Evolutionary conservation across 2,113 vertebrate species (phyloP).

Genomic region (Turnix velox): DNA sequence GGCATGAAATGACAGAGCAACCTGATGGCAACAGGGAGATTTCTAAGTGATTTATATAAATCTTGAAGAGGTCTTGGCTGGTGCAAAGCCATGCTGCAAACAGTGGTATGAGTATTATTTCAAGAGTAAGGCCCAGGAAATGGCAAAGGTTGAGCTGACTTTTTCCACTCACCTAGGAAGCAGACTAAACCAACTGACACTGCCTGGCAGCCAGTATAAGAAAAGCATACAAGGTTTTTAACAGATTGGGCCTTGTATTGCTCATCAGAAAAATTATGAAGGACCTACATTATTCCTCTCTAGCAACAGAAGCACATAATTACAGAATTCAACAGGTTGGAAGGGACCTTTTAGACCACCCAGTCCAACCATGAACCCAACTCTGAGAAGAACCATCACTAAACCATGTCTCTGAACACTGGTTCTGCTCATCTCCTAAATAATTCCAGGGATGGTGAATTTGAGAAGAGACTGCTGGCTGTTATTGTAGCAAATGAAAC

Average conservation of each 20-base stretch:
- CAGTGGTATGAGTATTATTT: not conserved
- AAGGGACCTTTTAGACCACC: no score
- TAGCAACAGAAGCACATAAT: not conserved
- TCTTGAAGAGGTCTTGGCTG: not conserved
- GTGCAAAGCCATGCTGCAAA: not conserved
- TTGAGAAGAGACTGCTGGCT: not conserved
- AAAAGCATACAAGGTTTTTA: not conserved
- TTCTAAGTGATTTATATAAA: not conserved
- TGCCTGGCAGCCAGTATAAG: not conserved
- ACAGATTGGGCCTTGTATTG: not conserved
- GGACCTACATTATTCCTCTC: not conserved
- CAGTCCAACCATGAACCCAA: no score
- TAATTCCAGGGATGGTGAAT: no score
- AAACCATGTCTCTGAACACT: no score
- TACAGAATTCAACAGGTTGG: no score
- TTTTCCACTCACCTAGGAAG: not conserved
- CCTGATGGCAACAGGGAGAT: not conserved
- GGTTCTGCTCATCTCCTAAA: no score
- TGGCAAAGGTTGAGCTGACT: not conserved
- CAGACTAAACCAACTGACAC: not conserved
- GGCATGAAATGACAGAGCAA: not conserved
- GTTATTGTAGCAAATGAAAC: not conserved
- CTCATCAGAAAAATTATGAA: not conserved
- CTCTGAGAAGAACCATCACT: no score
- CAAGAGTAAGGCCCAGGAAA: not conserved